A percentile compares a stretch with the other conserved stretches of the same genome.
Evolutionary conservation across 2,113 vertebrate species (phyloP).

Genomic region (Sturnira hondurensis): DNA sequence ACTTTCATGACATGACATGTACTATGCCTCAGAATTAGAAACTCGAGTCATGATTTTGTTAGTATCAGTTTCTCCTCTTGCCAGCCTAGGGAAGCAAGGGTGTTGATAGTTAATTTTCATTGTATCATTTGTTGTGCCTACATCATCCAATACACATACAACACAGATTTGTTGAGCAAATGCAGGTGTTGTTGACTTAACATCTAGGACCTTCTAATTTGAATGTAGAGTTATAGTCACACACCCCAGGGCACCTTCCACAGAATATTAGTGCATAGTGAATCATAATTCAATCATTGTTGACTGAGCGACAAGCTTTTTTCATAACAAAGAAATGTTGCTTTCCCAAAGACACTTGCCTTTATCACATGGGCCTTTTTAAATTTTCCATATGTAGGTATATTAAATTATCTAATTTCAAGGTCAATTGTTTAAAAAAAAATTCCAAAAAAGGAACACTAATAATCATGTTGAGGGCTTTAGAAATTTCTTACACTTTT

Average conservation of each 20-base stretch:
- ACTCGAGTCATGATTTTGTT: background rate
- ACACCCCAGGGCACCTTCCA: background rate
- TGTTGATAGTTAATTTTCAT: background rate
- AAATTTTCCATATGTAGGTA: background rate
- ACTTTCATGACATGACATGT: background rate
- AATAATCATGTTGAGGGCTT: background rate
- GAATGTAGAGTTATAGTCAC: background rate
- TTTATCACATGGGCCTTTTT: background rate
- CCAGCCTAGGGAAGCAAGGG: background rate
- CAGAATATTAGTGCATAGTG: background rate
- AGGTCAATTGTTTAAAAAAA: background rate
- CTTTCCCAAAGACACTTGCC: background rate
- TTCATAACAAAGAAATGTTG: background rate
- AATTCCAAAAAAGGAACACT: background rate
- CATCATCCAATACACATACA: background rate
- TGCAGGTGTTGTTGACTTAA: background rate
- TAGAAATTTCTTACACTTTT: background rate
- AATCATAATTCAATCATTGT: background rate
- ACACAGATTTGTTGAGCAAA: background rate
- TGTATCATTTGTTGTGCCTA: background rate
- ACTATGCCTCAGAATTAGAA: background rate
- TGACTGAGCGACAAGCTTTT: background rate
- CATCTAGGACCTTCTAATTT: background rate
- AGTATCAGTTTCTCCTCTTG: background rate
- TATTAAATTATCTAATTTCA: background rate